Conservation (phyloP, 1,140 invertebrate species). For the Tetramorium alpestre region DNA sequence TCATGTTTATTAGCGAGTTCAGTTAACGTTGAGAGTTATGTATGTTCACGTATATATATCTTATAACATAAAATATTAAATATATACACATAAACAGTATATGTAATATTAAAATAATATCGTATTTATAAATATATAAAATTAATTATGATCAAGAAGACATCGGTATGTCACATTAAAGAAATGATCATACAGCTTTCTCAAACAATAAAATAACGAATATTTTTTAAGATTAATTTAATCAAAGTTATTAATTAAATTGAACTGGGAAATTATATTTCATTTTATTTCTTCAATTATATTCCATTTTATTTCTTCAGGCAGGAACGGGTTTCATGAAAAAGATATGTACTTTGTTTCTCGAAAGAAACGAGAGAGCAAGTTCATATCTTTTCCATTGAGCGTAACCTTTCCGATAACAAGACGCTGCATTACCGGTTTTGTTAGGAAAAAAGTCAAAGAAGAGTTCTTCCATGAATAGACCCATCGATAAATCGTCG, state of each 20-base stretch:
- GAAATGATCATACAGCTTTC: not conserved
- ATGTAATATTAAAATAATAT: conserved; percentile 1
- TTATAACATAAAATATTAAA: not conserved
- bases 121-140: not conserved
- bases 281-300: not conserved
- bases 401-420: conserved; percentile 24
- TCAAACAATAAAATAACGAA: not conserved
- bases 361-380: not conserved
- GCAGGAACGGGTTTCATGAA: not conserved
- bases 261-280: not conserved
- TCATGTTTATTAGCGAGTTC: not conserved
- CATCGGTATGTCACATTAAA: not conserved
- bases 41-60: not conserved
- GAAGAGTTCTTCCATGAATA: not conserved
- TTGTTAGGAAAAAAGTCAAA: not conserved
- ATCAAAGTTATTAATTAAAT: conserved; percentile 6
- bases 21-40: not conserved
- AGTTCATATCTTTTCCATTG: conserved; percentile 1
- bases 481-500: conserved; percentile 4
- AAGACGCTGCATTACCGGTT: conserved; percentile 26
- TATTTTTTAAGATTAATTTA: not conserved
- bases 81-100: not conserved
- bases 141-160: not conserved
- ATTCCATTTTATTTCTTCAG: not conserved
- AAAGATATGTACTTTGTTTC: not conserved